Evolutionary conservation across 1,140 invertebrate species (phyloP), one percentile per base, ranked within the genome.

Genomic region (Melipona quadrifasciata): DNA sequence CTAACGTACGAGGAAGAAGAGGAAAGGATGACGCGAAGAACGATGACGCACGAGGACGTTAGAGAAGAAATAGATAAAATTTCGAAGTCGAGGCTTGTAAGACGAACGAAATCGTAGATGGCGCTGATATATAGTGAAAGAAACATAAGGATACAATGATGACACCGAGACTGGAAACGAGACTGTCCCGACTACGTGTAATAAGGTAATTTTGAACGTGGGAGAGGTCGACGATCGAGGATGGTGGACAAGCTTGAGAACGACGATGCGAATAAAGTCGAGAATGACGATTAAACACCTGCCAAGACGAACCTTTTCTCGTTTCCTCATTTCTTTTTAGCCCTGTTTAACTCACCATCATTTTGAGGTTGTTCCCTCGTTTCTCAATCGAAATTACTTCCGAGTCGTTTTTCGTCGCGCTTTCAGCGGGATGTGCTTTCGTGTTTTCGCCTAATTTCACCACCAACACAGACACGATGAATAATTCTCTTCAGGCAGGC

Each of bases 251-350:
- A 79, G 51, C 11, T 79, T 34, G 21, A 55, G 51, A 27, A 39
- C 27, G 47, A 39, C 4, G 55, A 80, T 80, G 31, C 64, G 73
- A 82, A 70, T 47, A 75, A 70, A 31, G n/a, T 82, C 24, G 19
- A 58, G 67, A 39, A 79, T n/a, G 65, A 70, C 17, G 55, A 55
- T 53, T 58, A 70, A 83, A 71, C 82, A 92, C 91, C 93, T 93
- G 93, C 92, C 93, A 90, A 92, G 91, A 90, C 88, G 86, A 92
- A 85, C 58, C 57, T 75, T 82, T 89, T 89, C 67, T 79, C 84
- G 76, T 85, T 90, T 84, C 39, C 65, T 82, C 39, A 8, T 47
- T 8, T 47, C 6, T 47, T 74, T 75, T 79, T 81, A 73, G 58
- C 71, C 68, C 17, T 58, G 67, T n/a, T 8, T 8, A 64, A 81